Evolutionary conservation across 2,797 vertebrate genomes (phyloP), one percentile per base, ranked within the genome.

Genomic region (Phalanger gymnotis): DNA sequence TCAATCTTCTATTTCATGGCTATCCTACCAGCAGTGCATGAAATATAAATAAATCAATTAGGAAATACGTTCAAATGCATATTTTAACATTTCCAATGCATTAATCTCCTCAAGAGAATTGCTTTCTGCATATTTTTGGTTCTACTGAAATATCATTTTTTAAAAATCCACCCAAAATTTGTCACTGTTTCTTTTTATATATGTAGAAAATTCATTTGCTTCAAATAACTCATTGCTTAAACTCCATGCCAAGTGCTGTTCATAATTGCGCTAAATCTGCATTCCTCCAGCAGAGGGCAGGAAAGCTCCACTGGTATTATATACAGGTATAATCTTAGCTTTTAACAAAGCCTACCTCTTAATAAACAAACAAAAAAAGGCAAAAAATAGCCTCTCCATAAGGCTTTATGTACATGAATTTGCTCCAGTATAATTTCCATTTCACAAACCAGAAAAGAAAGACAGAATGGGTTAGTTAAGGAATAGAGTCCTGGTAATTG

Each of bases 271-370:
- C 93, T 52, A 53, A 92, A 19, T 56, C 91, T 61, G 13, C 54
- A 34, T 61, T 55, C 0, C 0, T 90, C 87, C 95, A 91, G 95
- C 90, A 96, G 93, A 92, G 96, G 94, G 94, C 94, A 93, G 95
- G 31, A 30, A 54, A 25, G 81, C 52, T 61, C 34, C 93, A 12
- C 0, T 0, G 90, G 91, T 87, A 30, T 40, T 0, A 9, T 27
- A 47, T 40, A 31, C 51, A 25, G 56, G 28, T 0, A 3, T 66
- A 28, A 7, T 3, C 0, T n/a, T 12, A 9, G 9, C 51, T 34
- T 30, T 53, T 52, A 53, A 22, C 31, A 91, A 94, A 40, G 51
- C 16, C 12, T 34, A 3, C 9, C 55, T 0, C 53, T 6, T 16
- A 53, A 34, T 53, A 52, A 47, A 34, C 31, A 34, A 34, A 57